These are phyloP conservation scores for Sandelia bainsii DNA, from an alignment of 2,797 vertebrate genomes.

Conservation along the genomic window DNA sequence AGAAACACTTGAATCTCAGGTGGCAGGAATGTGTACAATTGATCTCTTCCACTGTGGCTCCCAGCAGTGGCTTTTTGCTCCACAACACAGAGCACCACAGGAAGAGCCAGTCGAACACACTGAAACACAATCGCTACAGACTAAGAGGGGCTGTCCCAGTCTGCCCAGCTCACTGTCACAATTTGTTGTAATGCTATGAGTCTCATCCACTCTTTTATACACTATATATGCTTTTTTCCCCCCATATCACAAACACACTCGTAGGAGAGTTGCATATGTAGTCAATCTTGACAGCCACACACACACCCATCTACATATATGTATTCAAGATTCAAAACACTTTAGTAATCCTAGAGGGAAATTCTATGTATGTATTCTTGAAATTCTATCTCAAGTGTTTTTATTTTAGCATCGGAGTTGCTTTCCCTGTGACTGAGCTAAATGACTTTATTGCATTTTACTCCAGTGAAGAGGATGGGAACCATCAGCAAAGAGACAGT, in stretches of 20 bases:
- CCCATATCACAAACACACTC: constrained; percentile 20
- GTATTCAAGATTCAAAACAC: too few relatives aligned
- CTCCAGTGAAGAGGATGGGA: constrained; percentile 86
- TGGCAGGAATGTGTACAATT: constrained; percentile 90
- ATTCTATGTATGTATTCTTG: constrained; percentile 30
- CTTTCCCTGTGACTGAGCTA: constrained; percentile 79
- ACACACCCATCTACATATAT: not conserved
- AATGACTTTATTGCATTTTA: constrained; percentile 79
- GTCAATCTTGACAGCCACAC: not conserved
- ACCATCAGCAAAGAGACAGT: constrained; percentile 67
- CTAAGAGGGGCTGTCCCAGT: constrained; percentile 69
- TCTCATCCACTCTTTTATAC: constrained; percentile 43
- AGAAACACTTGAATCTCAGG: constrained; percentile 91
- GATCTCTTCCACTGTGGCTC: constrained; percentile 86
- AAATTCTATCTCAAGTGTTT: constrained; percentile 80
- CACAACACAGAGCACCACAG: constrained; percentile 76
- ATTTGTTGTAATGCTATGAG: constrained; percentile 49
- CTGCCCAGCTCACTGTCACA: constrained; percentile 70
- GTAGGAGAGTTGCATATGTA: not conserved
- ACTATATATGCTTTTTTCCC: constrained; percentile 14
- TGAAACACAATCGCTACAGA: constrained; percentile 76
- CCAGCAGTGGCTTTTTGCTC: constrained; percentile 85
- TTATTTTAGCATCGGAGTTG: constrained; percentile 82
- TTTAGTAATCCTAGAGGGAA: too few relatives aligned
- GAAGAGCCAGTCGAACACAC: constrained; percentile 69